A percentile compares a stretch with the other conserved stretches of the same genome.
Evolutionary conservation across 1,140 invertebrate species (phyloP).

Genomic region (Artemia franciscana): DNA sequence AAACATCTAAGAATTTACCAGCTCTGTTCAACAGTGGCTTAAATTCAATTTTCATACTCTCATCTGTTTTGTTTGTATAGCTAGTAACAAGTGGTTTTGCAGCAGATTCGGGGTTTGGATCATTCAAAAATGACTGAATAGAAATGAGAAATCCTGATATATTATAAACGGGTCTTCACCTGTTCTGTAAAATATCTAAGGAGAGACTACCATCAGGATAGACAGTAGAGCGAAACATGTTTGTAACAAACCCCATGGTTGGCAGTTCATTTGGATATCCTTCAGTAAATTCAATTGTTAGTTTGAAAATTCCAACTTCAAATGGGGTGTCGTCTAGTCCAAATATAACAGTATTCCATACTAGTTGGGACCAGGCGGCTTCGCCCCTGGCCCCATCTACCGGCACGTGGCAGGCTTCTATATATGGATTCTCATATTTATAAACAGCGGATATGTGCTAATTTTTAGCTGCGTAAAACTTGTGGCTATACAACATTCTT

Average conservation of each 20-base stretch:
- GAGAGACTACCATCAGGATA: conserved; percentile 46
- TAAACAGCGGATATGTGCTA: no score
- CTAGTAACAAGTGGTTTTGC: conserved; percentile 41
- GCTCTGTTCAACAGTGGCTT: conserved; percentile 38
- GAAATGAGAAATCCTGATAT: conserved; percentile 41
- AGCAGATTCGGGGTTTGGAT: conserved; percentile 43
- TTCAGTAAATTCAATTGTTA: conserved; percentile 40
- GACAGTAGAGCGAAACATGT: conserved; percentile 46
- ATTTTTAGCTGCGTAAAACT: no score
- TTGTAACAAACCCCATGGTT: conserved; percentile 36
- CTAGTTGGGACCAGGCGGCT: no score
- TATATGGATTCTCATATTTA: no score
- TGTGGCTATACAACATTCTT: no score
- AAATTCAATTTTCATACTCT: conserved; percentile 42
- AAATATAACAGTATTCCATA: conserved; percentile 8
- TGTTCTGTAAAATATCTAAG: conserved; percentile 39
- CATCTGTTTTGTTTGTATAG: conserved; percentile 38
- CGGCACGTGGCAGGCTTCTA: no score
- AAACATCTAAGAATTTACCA: no score
- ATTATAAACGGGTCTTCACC: conserved; percentile 42
- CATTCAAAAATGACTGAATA: conserved; percentile 36
- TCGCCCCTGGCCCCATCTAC: no score
- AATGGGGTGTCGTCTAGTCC: conserved; percentile 42
- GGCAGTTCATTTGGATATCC: conserved; percentile 46
- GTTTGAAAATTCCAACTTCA: conserved; percentile 43